Base-by-base conservation (phyloP, 2,888 invertebrate genomes). In the Poecilus cupreus region DNA sequence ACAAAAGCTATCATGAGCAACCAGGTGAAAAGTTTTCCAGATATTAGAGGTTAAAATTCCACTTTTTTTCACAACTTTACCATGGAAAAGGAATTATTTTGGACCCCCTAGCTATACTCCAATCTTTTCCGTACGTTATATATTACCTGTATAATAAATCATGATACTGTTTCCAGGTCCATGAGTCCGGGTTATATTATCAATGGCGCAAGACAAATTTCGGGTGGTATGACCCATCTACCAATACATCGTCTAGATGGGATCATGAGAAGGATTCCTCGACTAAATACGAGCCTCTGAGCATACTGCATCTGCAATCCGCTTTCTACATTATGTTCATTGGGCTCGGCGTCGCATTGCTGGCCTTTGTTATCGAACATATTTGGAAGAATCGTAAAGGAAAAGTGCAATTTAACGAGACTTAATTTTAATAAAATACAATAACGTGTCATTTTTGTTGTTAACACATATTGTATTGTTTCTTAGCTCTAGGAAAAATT, bases 171-270 rank as follows among this genome's bases (percentile, higher is more conserved):
- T 60, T 60, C 0, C 60, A 60, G 60, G 60, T 77, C 0, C 43
- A 77, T 13, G 76, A 77, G 37, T 60, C 76, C 2, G 76, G 76
- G 0, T 20, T 77, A 11, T 77, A 77, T 16, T 77, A 37, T n/a
- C 16, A 37, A 5, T 77, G 54, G 54, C 57, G 60, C 4, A 0
- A 57, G 13, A 54, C 39, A 37, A 43, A 77, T 57, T 77, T 77
- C 20, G 76, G 76, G 18, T 77, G 60, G 60, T 11, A 3, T 1
- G 51, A 76, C 1, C 0, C 13, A 32, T 13, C 11, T 3, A 26
- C 22, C 4, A 60, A 60, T 3, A n/a, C 6, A 26, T 54, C 54
- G 8, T 16, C 1, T 54, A n/a, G 22, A 0, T 13, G 22, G 8
- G 6, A 18, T 22, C 13, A 22, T 13, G 22, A 20, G 22, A 4